Evolutionary conservation across 2,797 vertebrate genomes (phyloP).

Genomic region (Galaxias olidus): DNA sequence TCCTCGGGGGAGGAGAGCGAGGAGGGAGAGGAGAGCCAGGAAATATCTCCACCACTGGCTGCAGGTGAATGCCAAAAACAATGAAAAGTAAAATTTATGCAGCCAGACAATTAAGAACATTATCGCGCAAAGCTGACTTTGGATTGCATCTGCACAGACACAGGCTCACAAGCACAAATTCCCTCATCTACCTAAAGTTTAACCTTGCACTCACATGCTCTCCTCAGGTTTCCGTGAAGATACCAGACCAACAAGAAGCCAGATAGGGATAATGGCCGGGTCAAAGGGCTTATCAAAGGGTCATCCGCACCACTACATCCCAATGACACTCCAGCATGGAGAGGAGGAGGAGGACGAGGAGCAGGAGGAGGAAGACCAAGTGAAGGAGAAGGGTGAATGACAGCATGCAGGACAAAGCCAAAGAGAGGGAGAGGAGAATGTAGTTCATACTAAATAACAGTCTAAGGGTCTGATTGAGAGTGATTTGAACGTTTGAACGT

Average conservation of each 20-base stretch:
- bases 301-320: conserved; percentile 4
- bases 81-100: not conserved
- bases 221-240: conserved; percentile 39
- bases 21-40: conserved; percentile 52
- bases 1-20: conserved; percentile 72
- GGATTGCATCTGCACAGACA: not conserved
- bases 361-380: conserved; percentile 31
- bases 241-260: conserved; percentile 27
- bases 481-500: not conserved
- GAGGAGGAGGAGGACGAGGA: conserved; percentile 31
- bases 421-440: conserved; percentile 13
- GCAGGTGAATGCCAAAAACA: conserved; percentile 37
- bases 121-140: not conserved
- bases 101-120: not conserved
- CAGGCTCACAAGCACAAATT: not conserved
- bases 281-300: conserved; percentile 29
- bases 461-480: conserved; percentile 1
- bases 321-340: conserved; percentile 12
- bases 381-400: conserved; percentile 23
- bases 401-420: not conserved
- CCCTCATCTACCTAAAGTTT: not conserved
- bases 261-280: not conserved
- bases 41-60: conserved; percentile 17
- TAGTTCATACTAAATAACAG: not conserved
- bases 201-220: conserved; percentile 12